Base-by-base conservation (phyloP, 2,888 invertebrate genomes). In the Erebia aethiops region DNA sequence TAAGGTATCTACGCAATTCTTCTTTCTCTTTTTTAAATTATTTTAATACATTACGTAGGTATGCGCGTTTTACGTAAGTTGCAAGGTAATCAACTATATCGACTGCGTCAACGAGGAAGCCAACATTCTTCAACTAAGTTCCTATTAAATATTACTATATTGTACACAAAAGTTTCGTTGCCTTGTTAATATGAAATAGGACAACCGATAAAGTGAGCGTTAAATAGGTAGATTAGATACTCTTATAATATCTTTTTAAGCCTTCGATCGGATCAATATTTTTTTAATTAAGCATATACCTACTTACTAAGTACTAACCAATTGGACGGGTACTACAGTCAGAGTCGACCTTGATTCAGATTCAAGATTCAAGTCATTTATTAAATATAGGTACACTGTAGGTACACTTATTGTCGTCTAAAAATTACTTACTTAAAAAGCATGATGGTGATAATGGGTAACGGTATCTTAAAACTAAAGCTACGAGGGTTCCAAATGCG, bases 71-170 rank as follows among this genome's bases (percentile, higher is more conserved):
- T 70, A 70, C 61, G 65, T 65, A 70, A 71, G 63, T 65, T 21
- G 67, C 69, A 71, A 71, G 73, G 71, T 52, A 35, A 73, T 69
- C 69, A 71, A 71, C 72, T 60, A 64, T 54, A 49, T 56, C 41
- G 69, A 57, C 57, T 52, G 43, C 63, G 60, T 58, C 63, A 64
- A 67, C 51, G 58, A 73, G 73, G 69, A 73, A 69, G 57, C 66
- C 57, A 58, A 67, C 60, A 35, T 66, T 52, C 52, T n/a, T 11
- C 35, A 41, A n/a, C 11, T 52, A 67, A 35, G 35, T 35, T 3
- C 2, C 26, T 26, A 26, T 3, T 35, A 7, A 35, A 5, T 35
- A 35, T 2, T 26, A 26, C 4, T 26, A 70, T n/a, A 54, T 64
- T 67, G 16, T 46, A 46, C 16, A 52, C 11, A 9, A 26, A 16